Conservation (phyloP, 2,888 invertebrate species). For the Caenorhabditis angaria region DNA sequence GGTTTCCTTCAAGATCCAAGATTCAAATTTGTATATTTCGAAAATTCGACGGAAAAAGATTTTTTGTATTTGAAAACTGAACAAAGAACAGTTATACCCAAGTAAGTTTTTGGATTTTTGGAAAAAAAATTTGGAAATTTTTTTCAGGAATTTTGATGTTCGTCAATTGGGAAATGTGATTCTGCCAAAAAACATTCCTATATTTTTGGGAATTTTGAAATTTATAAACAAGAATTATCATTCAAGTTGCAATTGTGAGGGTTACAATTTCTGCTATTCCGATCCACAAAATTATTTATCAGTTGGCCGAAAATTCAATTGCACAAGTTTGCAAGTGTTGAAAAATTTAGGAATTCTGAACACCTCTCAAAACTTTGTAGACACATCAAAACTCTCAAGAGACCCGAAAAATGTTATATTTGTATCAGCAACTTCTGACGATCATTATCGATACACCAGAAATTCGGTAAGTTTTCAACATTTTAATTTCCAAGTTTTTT, state of each 20-base stretch:
- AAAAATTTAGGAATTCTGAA: conserved; percentile 11
- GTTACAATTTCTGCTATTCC: conserved; percentile 19
- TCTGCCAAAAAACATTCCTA: too few relatives aligned
- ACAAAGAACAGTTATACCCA: too few relatives aligned
- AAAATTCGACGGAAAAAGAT: too few relatives aligned
- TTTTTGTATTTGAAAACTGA: too few relatives aligned
- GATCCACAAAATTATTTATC: conserved; percentile 21
- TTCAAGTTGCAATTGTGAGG: conserved; percentile 10
- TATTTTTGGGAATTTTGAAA: too few relatives aligned
- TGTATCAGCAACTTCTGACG: conserved; percentile 21
- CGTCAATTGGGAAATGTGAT: too few relatives aligned
- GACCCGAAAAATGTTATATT: conserved; percentile 16
- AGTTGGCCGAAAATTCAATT: conserved; percentile 24
- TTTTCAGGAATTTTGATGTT: too few relatives aligned
- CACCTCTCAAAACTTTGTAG: conserved; percentile 17
- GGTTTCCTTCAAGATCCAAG: too few relatives aligned
- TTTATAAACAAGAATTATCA: too few relatives aligned
- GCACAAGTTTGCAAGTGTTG: conserved; percentile 10
- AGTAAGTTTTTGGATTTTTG: too few relatives aligned
- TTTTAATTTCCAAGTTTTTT: neutral
- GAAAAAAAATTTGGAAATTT: too few relatives aligned
- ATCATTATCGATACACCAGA: conserved; percentile 24
- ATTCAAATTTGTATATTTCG: too few relatives aligned
- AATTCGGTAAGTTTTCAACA: neutral
- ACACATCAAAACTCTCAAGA: conserved; percentile 19